Percentiles rank a stretch among this genome's conserved stretches.
Evolutionary conservation across 23 tunicate genomes (phyloP).

Genomic region (Trididemnum clinides): DNA sequence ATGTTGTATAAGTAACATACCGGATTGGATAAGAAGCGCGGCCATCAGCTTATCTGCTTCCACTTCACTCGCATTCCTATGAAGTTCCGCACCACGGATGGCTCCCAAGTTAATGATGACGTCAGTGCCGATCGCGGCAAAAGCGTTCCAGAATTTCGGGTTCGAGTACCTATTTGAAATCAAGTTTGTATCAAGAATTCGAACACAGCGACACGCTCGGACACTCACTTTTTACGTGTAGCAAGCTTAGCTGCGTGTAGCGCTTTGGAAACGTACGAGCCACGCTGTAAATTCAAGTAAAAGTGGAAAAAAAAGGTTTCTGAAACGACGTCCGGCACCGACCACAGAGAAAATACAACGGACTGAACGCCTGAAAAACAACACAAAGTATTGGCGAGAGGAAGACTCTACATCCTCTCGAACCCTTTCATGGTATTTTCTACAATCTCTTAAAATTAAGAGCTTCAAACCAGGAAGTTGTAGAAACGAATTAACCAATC

Average conservation of each 20-base stretch:
- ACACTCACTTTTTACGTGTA: conserved; percentile 42
- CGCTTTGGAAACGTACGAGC: conserved; percentile 50
- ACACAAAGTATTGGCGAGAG: too few species aligned
- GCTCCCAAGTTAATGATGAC: conserved; percentile 57
- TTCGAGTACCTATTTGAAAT: conserved; percentile 50
- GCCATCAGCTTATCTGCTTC: conserved; percentile 29
- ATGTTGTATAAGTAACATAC: too few species aligned
- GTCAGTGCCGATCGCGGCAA: conserved; percentile 52
- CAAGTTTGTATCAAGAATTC: too few species aligned
- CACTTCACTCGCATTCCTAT: conserved; percentile 28
- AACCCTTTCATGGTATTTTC: too few species aligned
- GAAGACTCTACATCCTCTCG: too few species aligned
- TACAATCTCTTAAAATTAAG: too few species aligned
- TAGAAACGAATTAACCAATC: too few species aligned
- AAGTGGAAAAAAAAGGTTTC: conserved; percentile 58
- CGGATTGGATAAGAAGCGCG: conserved; percentile 43
- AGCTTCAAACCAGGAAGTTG: too few species aligned
- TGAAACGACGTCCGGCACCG: conserved; percentile 58
- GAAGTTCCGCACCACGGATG: conserved; percentile 62
- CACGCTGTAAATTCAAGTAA: conserved; percentile 46
- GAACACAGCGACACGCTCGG: too few species aligned
- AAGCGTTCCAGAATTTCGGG: conserved; percentile 60
- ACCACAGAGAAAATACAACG: conserved; percentile 57
- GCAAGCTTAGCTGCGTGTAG: conserved; percentile 49
- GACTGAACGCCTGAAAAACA: conserved; percentile 52